Percentiles rank a stretch among this genome's conserved stretches.
Conservation (phyloP, 1,140 invertebrate species). For the Pantala flavescens region DNA sequence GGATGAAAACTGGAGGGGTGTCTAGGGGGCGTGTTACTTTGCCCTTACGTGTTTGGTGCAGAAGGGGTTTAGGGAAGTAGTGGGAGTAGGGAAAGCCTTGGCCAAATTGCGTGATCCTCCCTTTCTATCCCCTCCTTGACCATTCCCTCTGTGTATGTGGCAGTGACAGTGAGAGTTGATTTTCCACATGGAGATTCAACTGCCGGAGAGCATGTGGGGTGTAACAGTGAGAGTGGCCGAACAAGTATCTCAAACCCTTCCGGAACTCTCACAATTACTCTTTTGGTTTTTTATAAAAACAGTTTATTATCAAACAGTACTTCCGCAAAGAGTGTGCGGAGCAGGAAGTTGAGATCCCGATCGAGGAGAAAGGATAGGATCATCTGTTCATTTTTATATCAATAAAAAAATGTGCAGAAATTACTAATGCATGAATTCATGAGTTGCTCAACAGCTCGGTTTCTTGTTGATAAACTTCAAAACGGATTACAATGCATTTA, state of each 20-base stretch:
- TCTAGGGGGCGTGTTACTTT: neutral
- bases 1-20: neutral
- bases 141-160: neutral
- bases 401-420: no score
- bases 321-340: neutral
- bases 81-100: neutral
- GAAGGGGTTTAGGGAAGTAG: neutral
- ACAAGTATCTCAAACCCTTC: neutral
- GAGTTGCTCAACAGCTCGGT: no score
- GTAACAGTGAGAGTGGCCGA: conserved; percentile 2
- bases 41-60: neutral
- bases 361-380: no score
- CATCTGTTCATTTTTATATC: no score
- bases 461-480: no score
- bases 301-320: neutral
- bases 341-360: neutral
- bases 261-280: conserved; percentile 1
- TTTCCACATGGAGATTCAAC: neutral
- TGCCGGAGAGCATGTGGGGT: neutral
- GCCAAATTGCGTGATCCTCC: conserved; percentile 3
- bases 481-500: no score
- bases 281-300: neutral
- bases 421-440: no score
- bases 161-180: conserved; percentile 8
- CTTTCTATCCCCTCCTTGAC: neutral